Percentiles rank a stretch among this genome's conserved stretches.
These are phyloP conservation scores for Lycocorax pyrrhopterus DNA, from an alignment of 2,113 vertebrate species.

Conservation along the genomic window DNA sequence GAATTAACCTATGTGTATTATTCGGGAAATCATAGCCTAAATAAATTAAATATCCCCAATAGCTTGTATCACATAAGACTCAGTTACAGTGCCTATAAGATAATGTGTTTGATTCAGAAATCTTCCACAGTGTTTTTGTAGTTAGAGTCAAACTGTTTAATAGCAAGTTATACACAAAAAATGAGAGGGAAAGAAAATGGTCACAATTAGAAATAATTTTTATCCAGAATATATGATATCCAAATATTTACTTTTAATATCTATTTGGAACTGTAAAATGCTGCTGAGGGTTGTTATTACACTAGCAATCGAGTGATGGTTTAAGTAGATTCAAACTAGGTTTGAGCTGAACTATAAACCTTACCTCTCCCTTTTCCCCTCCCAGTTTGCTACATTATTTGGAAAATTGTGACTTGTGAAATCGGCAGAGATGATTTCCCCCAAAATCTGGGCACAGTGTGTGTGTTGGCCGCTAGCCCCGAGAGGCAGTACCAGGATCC, in stretches of 20 bases:
- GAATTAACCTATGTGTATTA: neutral
- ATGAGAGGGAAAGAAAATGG: neutral
- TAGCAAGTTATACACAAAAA: neutral
- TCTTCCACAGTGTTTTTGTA: neutral
- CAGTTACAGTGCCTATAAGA: neutral
- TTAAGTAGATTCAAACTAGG: neutral
- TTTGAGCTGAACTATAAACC: neutral
- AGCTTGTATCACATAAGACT: neutral
- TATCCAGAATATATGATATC: neutral
- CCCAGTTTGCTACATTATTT: neutral
- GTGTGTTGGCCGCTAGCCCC: neutral
- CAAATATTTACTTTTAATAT: neutral
- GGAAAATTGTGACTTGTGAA: neutral
- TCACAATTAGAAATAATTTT: neutral
- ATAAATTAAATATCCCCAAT: neutral
- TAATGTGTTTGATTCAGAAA: conserved; percentile 5
- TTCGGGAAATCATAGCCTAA: neutral
- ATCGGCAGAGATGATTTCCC: neutral
- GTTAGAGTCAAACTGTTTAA: neutral
- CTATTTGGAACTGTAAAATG: neutral
- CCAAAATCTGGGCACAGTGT: neutral
- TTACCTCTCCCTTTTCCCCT: neutral
- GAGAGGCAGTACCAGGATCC: neutral
- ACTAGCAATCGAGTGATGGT: neutral
- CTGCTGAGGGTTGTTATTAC: neutral